Evolutionary conservation across 92 coral and sea anemone species (phyloP), one percentile per base, ranked within the genome.

Genomic region (Isaurus tuberculatus): DNA sequence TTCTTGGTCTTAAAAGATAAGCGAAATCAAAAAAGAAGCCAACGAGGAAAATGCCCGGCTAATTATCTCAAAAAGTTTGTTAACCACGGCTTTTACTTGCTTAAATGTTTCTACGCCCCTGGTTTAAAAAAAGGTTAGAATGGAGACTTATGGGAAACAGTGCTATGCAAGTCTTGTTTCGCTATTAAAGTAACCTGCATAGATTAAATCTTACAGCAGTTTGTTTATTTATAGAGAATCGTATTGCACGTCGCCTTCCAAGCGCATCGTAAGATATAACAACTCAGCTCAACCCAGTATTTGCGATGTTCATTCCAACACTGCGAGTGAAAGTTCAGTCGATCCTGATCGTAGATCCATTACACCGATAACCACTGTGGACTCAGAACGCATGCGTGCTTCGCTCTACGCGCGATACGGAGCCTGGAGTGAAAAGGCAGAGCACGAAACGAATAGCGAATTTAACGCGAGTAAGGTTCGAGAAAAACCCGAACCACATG

Each of bases 211-310:
- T 51, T 51, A 65, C 32, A 2, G 23, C 2, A 10, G 14, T 67
- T 30, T 48, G 13, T 73, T 73, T 5, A 5, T 17, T 53, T 16
- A 27, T 40, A 73, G 80, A 33, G 80, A 51, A 3, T 43, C 66
- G 1, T 51, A 27, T 34, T 73, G 80, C 65, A 46, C 34, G 15
- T 73, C 80, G 19, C 80, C 80, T 11, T 73, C 80, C 31, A 73
- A 48, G 64, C 80, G 80, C 23, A 20, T 73, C 80, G 15, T 28
- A n/a, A 49, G 66, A 28, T 37, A 16, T 4, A 7, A 25, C 27
- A 42, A 20, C 14, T 73, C 80, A 51, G 25, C 65, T 28, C 66
- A 16, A 44, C 7, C 40, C 43, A 73, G 64, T 58, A 7, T 9
- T 51, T 51, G 32, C n/a, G 51, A 55, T 43, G 23, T 48, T 2